These are phyloP conservation scores for Lophius americanus DNA, from an alignment of 2,797 vertebrate species.

Conservation along the genomic window DNA sequence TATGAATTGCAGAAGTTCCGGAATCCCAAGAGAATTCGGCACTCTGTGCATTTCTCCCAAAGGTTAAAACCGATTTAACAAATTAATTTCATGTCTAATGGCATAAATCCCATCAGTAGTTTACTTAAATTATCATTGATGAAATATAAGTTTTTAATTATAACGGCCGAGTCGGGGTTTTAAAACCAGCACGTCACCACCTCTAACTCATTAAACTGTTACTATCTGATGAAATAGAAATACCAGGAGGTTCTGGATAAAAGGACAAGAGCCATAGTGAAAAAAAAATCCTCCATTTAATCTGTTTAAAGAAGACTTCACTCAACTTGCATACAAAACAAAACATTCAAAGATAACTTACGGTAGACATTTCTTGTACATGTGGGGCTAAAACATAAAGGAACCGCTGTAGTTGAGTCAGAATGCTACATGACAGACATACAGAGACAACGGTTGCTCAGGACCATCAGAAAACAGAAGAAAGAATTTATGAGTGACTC, in stretches of 20 bases:
- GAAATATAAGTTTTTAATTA: no score
- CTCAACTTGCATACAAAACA: conserved; percentile 47
- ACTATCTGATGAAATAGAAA: no score
- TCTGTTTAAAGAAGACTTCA: conserved; percentile 50
- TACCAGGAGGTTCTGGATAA: neutral
- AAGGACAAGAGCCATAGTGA: conserved; percentile 43
- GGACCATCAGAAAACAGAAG: conserved; percentile 33
- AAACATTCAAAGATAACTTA: conserved; percentile 42
- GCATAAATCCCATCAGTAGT: neutral
- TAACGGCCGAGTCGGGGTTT: no score
- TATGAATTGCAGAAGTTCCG: neutral
- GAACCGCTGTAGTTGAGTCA: conserved; percentile 5
- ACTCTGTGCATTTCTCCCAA: neutral
- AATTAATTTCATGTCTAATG: neutral
- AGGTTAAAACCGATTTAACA: neutral
- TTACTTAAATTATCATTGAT: no score
- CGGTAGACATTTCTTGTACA: conserved; percentile 31
- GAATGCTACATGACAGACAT: conserved; percentile 11
- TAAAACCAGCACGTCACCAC: no score
- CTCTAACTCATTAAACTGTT: no score
- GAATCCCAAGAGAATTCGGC: neutral
- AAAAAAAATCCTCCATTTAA: conserved; percentile 62
- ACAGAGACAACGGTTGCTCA: conserved; percentile 30
- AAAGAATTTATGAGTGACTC: conserved; percentile 32
- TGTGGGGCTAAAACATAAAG: conserved; percentile 45